A percentile compares a stretch with the other conserved stretches of the same genome.
Conservation (phyloP, 2,113 vertebrate species). For the Chiloscyllium plagiosum region DNA sequence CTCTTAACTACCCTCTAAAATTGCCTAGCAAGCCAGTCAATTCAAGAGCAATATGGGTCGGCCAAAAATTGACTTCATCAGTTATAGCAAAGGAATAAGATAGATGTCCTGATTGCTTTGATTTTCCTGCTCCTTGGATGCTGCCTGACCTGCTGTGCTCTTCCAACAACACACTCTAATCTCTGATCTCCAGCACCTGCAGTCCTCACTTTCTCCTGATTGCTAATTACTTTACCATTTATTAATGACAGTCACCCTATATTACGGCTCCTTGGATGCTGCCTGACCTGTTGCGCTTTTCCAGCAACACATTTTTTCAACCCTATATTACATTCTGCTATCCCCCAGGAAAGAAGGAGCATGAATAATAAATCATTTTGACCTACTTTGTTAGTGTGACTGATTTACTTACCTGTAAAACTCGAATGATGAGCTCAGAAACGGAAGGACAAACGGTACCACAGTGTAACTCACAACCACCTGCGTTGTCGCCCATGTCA, state of each 20-base stretch:
- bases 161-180: too few species aligned
- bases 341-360: background rate
- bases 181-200: too few species aligned
- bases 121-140: too few species aligned
- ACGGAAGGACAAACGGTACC: constrained; percentile 41
- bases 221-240: background rate
- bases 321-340: background rate
- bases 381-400: background rate
- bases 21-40: too few species aligned
- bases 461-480: constrained; percentile 41
- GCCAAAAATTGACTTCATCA: too few species aligned
- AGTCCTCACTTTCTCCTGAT: background rate
- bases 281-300: too few species aligned
- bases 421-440: constrained; percentile 37
- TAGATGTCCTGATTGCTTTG: background rate
- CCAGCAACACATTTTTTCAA: too few species aligned
- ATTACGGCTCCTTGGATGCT: too few species aligned
- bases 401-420: constrained; percentile 41
- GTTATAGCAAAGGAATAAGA: background rate
- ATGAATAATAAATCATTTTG: background rate
- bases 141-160: too few species aligned
- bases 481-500: constrained; percentile 41
- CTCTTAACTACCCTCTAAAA: too few species aligned
- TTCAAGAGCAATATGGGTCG: too few species aligned
- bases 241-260: background rate